A percentile compares a stretch with the other conserved stretches of the same genome.
Conservation (phyloP, 2,797 vertebrate species). For the Urophycis tenuis region DNA sequence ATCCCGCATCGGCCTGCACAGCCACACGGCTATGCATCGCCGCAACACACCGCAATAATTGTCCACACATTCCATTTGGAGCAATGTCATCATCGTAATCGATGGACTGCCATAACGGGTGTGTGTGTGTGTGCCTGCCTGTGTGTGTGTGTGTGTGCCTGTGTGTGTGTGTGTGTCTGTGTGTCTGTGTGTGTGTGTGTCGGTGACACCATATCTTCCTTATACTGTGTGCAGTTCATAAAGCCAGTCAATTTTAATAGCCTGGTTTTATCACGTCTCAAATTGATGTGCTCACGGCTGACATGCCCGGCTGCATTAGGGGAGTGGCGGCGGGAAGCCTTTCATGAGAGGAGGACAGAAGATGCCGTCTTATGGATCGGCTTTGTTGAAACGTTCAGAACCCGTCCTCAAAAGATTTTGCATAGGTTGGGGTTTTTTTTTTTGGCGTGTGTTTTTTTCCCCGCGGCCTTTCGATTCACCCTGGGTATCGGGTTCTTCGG, state of each 20-base stretch:
- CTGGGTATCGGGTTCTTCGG: not conserved
- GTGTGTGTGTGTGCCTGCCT: too few relatives aligned
- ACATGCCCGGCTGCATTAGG: constrained; percentile 18
- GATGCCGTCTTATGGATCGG: not conserved
- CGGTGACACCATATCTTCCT: not conserved
- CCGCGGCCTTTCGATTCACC: not conserved
- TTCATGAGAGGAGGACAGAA: not conserved
- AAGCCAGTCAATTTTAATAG: constrained; percentile 13
- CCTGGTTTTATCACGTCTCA: constrained; percentile 22
- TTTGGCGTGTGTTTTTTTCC: not conserved
- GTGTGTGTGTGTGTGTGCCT: not conserved
- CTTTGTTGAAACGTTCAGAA: not conserved
- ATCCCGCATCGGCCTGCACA: too few relatives aligned
- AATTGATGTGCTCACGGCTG: constrained; percentile 16
- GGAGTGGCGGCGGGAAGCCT: constrained; percentile 24
- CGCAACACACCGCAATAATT: too few relatives aligned
- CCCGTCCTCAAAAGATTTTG: not conserved
- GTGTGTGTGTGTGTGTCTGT: not conserved
- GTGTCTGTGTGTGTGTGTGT: not conserved
- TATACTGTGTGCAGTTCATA: constrained; percentile 9
- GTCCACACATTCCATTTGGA: too few relatives aligned
- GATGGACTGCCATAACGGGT: too few relatives aligned
- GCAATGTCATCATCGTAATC: too few relatives aligned
- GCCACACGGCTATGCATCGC: too few relatives aligned
- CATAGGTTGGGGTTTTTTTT: not conserved